A percentile compares a stretch with the other conserved stretches of the same genome.
phyloP scores from a whole-genome alignment of 2,797 vertebrate species.

The Loris lydekkerianus region DNA sequence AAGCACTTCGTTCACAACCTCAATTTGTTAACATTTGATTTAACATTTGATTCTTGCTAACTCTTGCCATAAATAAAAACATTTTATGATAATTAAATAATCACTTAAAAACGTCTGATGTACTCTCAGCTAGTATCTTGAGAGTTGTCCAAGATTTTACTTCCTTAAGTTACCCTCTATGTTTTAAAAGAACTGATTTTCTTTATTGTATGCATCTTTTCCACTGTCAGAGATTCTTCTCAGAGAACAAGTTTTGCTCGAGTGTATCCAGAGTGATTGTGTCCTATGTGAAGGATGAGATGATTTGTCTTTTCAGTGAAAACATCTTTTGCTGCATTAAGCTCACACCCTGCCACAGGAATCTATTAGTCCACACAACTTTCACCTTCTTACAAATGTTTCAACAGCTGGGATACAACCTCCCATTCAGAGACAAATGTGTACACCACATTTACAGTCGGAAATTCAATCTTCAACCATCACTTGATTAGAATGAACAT shows the following conservation, averaged over 20 bases:
- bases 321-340: conserved; percentile 67
- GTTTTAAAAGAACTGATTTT: conserved; percentile 2
- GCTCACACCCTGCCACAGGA: conserved; percentile 43
- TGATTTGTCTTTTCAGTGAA: conserved; percentile 70
- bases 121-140: not conserved
- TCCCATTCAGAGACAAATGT: conserved; percentile 76
- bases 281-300: conserved; percentile 29
- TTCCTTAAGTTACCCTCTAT: not conserved
- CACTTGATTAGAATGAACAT: conserved; percentile 80
- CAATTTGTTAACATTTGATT: not conserved
- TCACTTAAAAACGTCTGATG: conserved; percentile 27
- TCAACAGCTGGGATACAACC: conserved; percentile 73
- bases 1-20: not conserved
- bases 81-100: conserved; percentile 26
- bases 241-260: conserved; percentile 1
- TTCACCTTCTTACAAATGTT: conserved; percentile 80
- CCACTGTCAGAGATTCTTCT: not conserved
- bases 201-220: not conserved
- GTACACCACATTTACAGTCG: conserved; percentile 78
- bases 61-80: conserved; percentile 30
- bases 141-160: conserved; percentile 10
- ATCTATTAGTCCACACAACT: conserved; percentile 76
- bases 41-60: not conserved
- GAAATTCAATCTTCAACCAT: conserved; percentile 74
- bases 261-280: not conserved